phyloP scores from a whole-genome alignment of 2,113 vertebrate species.

The Mormyrus iriodes region DNA sequence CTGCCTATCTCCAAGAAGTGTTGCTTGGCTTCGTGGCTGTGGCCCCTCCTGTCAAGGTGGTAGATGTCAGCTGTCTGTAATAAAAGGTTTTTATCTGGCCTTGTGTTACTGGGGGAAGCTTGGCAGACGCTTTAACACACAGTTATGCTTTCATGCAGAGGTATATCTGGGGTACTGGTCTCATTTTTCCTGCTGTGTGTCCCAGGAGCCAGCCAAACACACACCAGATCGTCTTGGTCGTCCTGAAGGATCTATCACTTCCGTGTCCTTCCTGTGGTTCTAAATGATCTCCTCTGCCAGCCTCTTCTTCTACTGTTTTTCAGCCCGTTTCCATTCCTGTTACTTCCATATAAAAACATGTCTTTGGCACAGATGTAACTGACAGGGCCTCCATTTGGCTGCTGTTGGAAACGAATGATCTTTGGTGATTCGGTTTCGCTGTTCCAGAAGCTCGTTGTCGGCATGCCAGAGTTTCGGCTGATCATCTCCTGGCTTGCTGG shows the following conservation, averaged over 20 bases:
- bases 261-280: background rate
- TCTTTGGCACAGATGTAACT: background rate
- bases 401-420: background rate
- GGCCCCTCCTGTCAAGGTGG: constrained; percentile 79
- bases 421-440: background rate
- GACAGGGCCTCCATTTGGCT: background rate
- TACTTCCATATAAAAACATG: background rate
- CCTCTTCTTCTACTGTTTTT: background rate
- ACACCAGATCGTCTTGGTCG: background rate
- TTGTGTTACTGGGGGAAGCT: constrained; percentile 66
- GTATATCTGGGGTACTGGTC: background rate
- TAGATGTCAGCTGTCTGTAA: constrained; percentile 77
- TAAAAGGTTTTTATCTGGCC: constrained; percentile 83
- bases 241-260: background rate
- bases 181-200: constrained; percentile 36
- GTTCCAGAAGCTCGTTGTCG: background rate
- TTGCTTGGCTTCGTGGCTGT: constrained; percentile 55
- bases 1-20: constrained; percentile 72
- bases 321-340: background rate
- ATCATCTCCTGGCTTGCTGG: background rate
- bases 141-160: constrained; percentile 48
- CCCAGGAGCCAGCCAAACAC: constrained; percentile 2
- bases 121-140: constrained; percentile 74
- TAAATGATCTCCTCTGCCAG: background rate
- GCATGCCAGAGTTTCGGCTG: background rate